Evolutionary conservation across 2,113 vertebrate genomes (phyloP), one percentile per base, ranked within the genome.

Genomic region (Gracilinanus agilis): DNA sequence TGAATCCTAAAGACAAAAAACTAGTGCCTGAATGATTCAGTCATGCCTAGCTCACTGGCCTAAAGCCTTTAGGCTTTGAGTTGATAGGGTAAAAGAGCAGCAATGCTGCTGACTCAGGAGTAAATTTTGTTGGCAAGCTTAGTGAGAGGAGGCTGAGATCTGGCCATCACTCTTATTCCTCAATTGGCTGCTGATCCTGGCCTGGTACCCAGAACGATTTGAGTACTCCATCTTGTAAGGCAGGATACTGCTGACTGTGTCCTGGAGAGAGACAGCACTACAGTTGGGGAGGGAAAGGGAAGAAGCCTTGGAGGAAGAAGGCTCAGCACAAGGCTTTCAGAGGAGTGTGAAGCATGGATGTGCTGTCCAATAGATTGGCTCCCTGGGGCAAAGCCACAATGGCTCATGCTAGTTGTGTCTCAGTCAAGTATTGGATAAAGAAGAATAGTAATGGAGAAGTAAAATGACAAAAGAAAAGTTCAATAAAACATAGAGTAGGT

Each of bases 391-490:
- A 67, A 34, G 58, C 58, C 29, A 67, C 58, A 12, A 67, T 67
- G 29, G 58, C 29, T 34, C 11, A 4, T 58, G 56, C 56, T 58
- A 27, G 56, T 27, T 58, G 10, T 58, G 56, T 29, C 27, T 67
- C 56, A 27, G 56, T 58, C 56, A 29, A 58, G 25, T 58, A 58
- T 29, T 58, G 25, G 25, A 58, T 58, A 56, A 56, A 25, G 56
- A 58, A 58, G 25, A 58, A 58, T 25, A 67, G 29, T 67, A 67
- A 67, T 34, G 29, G 58, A 67, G 58, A 67, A 29, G 27, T 67
- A 34, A 67, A 94, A 40, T 53, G 91, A 11, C 55, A 94, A 83
- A 88, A 90, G 88, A 93, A 97, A 61, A 53, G 9, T 92, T 93
- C 92, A 95, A 89, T 13, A 95, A 90, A 12, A 49, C 53, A 49